These are phyloP conservation scores for Chionoecetes opilio DNA, from an alignment of 1,140 invertebrate genomes.

Conservation along the genomic window DNA sequence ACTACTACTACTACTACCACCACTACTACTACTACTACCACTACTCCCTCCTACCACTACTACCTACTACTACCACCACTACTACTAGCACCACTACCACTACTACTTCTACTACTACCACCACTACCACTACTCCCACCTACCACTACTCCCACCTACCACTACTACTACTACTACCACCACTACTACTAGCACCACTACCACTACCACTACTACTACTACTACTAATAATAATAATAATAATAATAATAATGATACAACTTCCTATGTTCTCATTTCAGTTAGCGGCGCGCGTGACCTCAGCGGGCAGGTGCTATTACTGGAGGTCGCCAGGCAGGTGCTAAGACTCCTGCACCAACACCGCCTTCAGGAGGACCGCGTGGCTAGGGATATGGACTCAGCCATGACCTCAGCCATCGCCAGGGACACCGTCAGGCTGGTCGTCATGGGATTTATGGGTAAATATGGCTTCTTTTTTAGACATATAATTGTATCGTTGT, in stretches of 20 bases:
- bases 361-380: background rate
- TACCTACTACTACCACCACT: no score
- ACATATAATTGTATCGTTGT: no score
- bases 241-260: no score
- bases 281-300: background rate
- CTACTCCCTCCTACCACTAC: no score
- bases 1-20: no score
- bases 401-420: background rate
- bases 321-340: background rate
- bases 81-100: no score
- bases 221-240: background rate
- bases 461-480: background rate
- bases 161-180: no score
- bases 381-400: background rate
- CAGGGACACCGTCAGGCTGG: conserved; percentile 25
- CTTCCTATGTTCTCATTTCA: no score
- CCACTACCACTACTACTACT: background rate
- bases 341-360: background rate
- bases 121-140: no score
- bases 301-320: background rate
- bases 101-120: no score
- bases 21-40: no score
- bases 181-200: background rate
- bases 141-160: no score
- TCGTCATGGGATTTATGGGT: conserved; percentile 44